Base-by-base conservation (phyloP, 2,888 invertebrate species). In the Zeuzera pyrina region DNA sequence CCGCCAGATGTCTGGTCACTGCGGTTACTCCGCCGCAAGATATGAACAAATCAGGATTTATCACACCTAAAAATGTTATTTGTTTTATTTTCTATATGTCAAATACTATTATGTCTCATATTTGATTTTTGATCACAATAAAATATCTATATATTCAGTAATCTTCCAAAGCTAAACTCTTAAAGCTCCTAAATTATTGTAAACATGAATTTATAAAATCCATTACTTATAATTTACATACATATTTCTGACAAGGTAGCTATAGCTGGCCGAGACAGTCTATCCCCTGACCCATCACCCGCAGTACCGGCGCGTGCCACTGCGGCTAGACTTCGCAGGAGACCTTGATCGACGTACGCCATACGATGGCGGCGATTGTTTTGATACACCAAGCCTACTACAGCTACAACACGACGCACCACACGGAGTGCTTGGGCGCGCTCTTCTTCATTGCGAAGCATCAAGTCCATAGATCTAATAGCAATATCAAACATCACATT, bases 381-480 rank as follows among this genome's bases (percentile, higher is more conserved):
- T 88, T 41, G 94, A 79, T 55, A 94, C 57, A 47, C 87, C 65
- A 67, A 63, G 0, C 79, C 81, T 0, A 76, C 79, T 3, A 79
- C 70, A 0, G 76, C 78, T 3, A 76, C 65, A 19, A 74, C 66
- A 2, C 83, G 68, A 30, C 94, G 84, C 34, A 94, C 91, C 38
- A 98, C 87, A 52, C 96, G 91, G 49, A 97, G 84, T 1, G 95
- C 96, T 76, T 97, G 97, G 32, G 95, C 89, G 25, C 97, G 87
- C 69, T 97, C 98, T 47, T 94, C 90, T 66, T 98, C 97, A 70
- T 95, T 96, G 51, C 92, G 92, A 29, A 95, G 83, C 71, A 92
- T 89, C 40, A 97, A 84, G 78, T 98, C 98, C 64, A 98, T 87
- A 44, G 95, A 95, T 57, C 95, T 93, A 12, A 7, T 19, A 8